phyloP scores from a whole-genome alignment of 2,888 invertebrate species.

The Stramonita haemastoma region DNA sequence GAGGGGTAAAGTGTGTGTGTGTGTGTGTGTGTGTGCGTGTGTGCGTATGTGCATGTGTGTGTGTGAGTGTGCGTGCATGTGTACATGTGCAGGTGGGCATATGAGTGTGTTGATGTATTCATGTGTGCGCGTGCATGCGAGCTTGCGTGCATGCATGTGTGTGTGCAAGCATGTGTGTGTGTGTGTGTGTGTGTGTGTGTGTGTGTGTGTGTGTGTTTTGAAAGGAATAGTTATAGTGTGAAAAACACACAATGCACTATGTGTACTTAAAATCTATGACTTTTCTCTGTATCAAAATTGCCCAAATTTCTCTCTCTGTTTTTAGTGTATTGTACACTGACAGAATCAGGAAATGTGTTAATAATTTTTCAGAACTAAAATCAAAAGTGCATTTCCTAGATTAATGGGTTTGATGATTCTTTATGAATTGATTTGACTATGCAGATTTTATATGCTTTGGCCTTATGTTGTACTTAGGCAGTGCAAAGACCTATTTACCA shows the following conservation, averaged over 20 bases:
- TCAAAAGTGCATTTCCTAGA: too few species aligned
- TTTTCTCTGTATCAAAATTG: neutral
- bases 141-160: neutral
- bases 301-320: neutral
- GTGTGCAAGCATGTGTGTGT: neutral
- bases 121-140: neutral
- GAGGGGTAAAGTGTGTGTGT: neutral
- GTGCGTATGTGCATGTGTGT: neutral
- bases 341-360: neutral
- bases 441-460: too few species aligned
- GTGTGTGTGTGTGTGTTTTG: neutral
- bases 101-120: neutral
- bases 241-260: neutral
- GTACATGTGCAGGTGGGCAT: neutral
- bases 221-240: neutral
- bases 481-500: too few species aligned
- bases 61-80: neutral
- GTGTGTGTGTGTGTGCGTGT: neutral
- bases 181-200: neutral
- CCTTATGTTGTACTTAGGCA: too few species aligned
- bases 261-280: neutral
- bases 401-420: too few species aligned
- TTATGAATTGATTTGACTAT: too few species aligned
- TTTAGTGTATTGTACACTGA: neutral
- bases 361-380: neutral